A percentile compares a stretch with the other conserved stretches of the same genome.
phyloP scores from a whole-genome alignment of 2,797 vertebrate species.

The Ispidina lecontei region DNA sequence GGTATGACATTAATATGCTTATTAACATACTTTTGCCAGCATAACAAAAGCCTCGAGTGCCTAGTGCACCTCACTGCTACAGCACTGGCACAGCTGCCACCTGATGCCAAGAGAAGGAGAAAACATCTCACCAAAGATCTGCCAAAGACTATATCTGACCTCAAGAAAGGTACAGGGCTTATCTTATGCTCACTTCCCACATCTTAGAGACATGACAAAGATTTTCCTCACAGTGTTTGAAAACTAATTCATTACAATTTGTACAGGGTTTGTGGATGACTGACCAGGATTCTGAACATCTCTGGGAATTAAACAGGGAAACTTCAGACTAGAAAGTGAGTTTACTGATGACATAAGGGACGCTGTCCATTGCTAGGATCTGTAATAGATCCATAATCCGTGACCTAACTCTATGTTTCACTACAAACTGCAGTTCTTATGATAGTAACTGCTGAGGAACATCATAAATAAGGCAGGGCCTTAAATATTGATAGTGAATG shows the following conservation, averaged over 20 bases:
- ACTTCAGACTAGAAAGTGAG: neutral
- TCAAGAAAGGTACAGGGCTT: neutral
- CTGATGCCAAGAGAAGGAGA: neutral
- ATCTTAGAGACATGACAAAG: neutral
- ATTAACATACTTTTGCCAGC: neutral
- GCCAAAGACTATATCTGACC: neutral
- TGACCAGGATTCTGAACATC: neutral
- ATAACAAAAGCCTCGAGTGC: neutral
- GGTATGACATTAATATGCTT: neutral
- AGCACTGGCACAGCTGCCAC: neutral
- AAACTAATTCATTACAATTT: neutral
- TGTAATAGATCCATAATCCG: neutral
- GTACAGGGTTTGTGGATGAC: neutral
- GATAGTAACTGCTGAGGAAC: neutral
- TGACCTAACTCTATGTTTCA: neutral
- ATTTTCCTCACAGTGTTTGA: neutral
- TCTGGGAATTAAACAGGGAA: neutral
- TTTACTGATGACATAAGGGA: neutral
- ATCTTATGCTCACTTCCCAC: neutral
- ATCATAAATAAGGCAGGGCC: neutral
- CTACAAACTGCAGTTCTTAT: neutral
- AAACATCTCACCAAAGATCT: neutral
- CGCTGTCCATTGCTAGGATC: neutral
- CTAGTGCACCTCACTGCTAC: neutral
- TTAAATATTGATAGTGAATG: neutral